Evolutionary conservation across 2,113 vertebrate species (phyloP).

Genomic region (Corythornis vintsioides): DNA sequence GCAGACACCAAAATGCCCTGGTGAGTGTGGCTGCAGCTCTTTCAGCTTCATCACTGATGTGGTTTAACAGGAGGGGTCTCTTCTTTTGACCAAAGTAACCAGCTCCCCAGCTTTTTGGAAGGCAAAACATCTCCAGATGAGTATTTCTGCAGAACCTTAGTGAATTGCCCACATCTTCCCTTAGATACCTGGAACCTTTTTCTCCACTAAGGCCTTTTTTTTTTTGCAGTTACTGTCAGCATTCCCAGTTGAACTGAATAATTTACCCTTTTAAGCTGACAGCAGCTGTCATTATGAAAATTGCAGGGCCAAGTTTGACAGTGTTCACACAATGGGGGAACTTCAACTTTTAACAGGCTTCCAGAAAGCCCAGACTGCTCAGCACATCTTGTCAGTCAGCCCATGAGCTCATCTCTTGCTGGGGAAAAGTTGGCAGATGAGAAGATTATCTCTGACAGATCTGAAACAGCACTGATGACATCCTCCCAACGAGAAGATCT

Average conservation of each 20-base stretch:
- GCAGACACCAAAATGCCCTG: not conserved
- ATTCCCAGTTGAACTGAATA: constrained; percentile 60
- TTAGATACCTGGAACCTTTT: constrained; percentile 5
- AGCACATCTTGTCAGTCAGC: constrained; percentile 68
- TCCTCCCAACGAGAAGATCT: constrained; percentile 30
- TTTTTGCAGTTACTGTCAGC: constrained; percentile 54
- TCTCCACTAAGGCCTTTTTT: not conserved
- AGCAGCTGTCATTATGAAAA: constrained; percentile 75
- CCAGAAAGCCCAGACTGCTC: constrained; percentile 64
- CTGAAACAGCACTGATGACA: constrained; percentile 70
- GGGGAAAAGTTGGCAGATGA: constrained; percentile 72
- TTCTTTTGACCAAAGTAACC: not conserved
- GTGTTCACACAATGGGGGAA: constrained; percentile 57
- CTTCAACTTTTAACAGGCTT: constrained; percentile 71
- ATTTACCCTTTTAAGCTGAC: constrained; percentile 73
- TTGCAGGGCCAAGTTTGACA: constrained; percentile 65
- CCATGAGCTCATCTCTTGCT: constrained; percentile 72
- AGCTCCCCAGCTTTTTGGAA: not conserved
- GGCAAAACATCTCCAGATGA: not conserved
- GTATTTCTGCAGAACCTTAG: not conserved
- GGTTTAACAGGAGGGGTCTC: not conserved
- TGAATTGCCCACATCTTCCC: constrained; percentile 1
- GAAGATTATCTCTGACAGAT: constrained; percentile 78
- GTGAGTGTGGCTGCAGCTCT: not conserved
- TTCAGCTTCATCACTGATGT: not conserved